These are phyloP conservation scores for Cyprinodon diabolis DNA, from an alignment of 2,797 vertebrate genomes.

Conservation along the genomic window DNA sequence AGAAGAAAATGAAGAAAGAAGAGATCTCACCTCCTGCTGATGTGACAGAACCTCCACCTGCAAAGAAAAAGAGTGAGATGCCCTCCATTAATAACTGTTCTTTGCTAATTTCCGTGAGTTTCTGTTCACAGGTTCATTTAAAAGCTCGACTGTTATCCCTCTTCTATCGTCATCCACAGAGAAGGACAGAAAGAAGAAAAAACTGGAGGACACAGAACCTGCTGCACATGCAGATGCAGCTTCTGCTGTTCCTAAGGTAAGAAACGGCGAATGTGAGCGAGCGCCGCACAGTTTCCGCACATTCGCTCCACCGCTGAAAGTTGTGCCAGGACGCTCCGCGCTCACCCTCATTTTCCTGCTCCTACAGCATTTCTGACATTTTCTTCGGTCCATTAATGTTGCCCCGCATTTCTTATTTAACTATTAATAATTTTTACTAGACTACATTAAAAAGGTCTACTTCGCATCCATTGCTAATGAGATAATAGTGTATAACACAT, in stretches of 20 bases:
- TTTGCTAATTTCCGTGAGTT: background rate
- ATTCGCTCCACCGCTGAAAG: too few relatives aligned
- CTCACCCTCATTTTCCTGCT: too few relatives aligned
- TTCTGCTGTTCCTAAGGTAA: constrained; percentile 28
- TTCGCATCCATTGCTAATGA: too few relatives aligned
- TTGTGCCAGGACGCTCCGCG: too few relatives aligned
- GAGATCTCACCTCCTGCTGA: background rate
- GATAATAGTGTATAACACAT: too few relatives aligned
- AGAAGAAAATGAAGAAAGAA: constrained; percentile 10
- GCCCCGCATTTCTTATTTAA: too few relatives aligned
- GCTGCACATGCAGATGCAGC: constrained; percentile 16
- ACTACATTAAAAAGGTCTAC: too few relatives aligned
- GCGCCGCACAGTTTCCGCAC: too few relatives aligned
- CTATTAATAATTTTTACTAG: too few relatives aligned
- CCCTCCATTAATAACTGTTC: background rate
- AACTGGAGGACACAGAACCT: constrained; percentile 10
- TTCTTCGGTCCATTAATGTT: too few relatives aligned
- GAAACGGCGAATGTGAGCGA: background rate
- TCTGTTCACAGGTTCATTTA: background rate
- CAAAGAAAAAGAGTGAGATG: constrained; percentile 60
- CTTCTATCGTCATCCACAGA: constrained; percentile 34
- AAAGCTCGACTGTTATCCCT: background rate
- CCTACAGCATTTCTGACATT: too few relatives aligned
- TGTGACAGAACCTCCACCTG: constrained; percentile 3
- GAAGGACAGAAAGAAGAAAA: constrained; percentile 36